phyloP scores from a whole-genome alignment of 2,797 vertebrate genomes.

The Channallabes apus region DNA sequence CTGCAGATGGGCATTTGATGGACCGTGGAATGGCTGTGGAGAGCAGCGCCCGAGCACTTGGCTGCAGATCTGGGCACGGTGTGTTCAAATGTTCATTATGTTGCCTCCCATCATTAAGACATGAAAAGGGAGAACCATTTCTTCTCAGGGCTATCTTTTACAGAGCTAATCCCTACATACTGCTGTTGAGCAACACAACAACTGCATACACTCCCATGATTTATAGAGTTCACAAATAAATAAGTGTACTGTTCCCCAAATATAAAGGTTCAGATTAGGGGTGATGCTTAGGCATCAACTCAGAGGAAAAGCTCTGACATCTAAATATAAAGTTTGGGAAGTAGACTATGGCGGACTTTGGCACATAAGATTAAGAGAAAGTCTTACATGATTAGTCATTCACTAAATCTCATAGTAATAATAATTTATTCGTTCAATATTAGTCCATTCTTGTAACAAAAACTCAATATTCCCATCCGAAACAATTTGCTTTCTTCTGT shows the following conservation, averaged over 20 bases:
- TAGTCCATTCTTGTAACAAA: not conserved
- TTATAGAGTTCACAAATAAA: constrained; percentile 13
- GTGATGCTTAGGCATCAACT: not conserved
- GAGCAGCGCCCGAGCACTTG: constrained; percentile 43
- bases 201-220: not conserved
- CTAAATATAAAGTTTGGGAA: not conserved
- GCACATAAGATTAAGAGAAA: not conserved
- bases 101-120: constrained; percentile 31
- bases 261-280: not conserved
- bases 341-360: not conserved
- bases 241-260: constrained; percentile 1
- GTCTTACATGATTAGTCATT: not conserved
- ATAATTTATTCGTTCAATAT: not conserved
- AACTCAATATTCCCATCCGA: not conserved
- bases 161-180: constrained; percentile 56
- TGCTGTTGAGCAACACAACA: constrained; percentile 29
- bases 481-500: not conserved
- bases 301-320: not conserved
- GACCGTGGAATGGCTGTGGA: constrained; percentile 29
- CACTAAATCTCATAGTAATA: not conserved
- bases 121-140: constrained; percentile 38
- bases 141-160: constrained; percentile 73
- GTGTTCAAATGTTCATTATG: constrained; percentile 41
- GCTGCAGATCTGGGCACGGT: constrained; percentile 29
- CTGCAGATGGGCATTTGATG: constrained; percentile 47